These are phyloP conservation scores for Cephus runcator DNA, from an alignment of 2,888 invertebrate genomes.

Conservation along the genomic window DNA sequence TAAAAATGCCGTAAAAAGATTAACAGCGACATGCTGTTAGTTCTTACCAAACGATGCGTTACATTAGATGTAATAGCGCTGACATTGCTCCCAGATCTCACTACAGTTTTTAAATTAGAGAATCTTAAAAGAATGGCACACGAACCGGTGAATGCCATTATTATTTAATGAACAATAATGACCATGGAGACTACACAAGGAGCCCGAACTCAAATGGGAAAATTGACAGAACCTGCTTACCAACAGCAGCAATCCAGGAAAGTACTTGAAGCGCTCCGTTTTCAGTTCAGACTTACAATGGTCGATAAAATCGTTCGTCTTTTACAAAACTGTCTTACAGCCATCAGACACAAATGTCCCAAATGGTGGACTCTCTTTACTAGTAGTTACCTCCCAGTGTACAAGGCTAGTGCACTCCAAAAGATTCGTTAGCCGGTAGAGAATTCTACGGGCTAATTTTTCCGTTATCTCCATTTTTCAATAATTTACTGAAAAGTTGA, in stretches of 20 bases:
- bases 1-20: neutral
- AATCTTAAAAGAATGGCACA: slow-evolving; percentile 38
- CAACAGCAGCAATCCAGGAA: neutral
- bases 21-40: neutral
- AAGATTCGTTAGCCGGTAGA: neutral
- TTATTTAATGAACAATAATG: neutral
- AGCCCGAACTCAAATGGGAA: too few relatives aligned
- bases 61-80: neutral
- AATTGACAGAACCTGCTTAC: too few relatives aligned
- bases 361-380: neutral
- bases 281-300: neutral
- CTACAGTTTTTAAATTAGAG: slow-evolving; percentile 12
- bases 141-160: slow-evolving; percentile 47
- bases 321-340: neutral
- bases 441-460: neutral
- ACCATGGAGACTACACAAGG: neutral
- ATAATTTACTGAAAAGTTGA: neutral
- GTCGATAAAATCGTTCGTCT: neutral
- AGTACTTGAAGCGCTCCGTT: neutral
- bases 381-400: neutral
- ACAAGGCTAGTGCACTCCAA: neutral
- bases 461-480: neutral
- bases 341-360: neutral
- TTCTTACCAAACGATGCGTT: slow-evolving; percentile 6
- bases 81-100: slow-evolving; percentile 7